Percentiles rank a stretch among this genome's conserved stretches.
Evolutionary conservation across 1,140 invertebrate genomes (phyloP).

Genomic region (Drosophila nannoptera): DNA sequence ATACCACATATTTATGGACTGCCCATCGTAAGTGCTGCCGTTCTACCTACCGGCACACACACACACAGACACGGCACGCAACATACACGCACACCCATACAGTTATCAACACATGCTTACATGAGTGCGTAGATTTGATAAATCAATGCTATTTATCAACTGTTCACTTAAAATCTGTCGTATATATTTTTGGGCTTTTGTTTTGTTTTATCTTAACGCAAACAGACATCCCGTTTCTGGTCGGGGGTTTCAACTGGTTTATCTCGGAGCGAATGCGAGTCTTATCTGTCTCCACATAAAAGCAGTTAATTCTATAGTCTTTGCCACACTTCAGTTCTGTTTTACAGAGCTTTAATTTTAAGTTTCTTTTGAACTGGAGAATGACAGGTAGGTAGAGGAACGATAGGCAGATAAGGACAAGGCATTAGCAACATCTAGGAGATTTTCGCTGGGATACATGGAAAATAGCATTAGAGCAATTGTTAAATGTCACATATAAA

Average conservation of each 20-base stretch:
- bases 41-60: constrained; percentile 3
- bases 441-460: too few relatives aligned
- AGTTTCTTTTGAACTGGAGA: not conserved
- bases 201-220: constrained; percentile 52
- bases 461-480: too few relatives aligned
- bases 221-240: constrained; percentile 35
- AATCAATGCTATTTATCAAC: constrained; percentile 76
- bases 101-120: constrained; percentile 8
- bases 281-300: constrained; percentile 72
- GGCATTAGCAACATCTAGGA: too few relatives aligned
- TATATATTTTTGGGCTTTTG: not conserved
- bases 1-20: constrained; percentile 57
- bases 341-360: not conserved
- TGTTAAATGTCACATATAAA: too few relatives aligned
- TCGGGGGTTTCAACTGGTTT: not conserved
- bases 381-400: too few relatives aligned
- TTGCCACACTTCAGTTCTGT: not conserved
- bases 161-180: constrained; percentile 66
- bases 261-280: constrained; percentile 19
- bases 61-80: not conserved
- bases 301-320: constrained; percentile 56
- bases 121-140: constrained; percentile 57
- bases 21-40: constrained; percentile 19
- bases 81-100: not conserved
- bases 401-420: too few relatives aligned